A percentile compares a stretch with the other conserved stretches of the same genome.
These are phyloP conservation scores for Girardinus metallicus DNA, from an alignment of 2,797 vertebrate species.

Conservation along the genomic window DNA sequence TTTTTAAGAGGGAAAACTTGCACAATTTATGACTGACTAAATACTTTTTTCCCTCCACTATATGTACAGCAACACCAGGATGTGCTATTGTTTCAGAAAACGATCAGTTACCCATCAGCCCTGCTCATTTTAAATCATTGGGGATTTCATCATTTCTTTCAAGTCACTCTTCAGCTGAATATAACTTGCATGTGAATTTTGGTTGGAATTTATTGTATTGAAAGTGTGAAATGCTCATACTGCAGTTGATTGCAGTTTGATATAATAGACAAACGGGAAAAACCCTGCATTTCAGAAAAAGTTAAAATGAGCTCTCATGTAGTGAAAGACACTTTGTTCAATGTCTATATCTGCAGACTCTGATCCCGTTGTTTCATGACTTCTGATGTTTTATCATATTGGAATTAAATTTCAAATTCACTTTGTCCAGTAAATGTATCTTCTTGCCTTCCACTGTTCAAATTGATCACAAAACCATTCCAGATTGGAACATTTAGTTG, in stretches of 20 bases:
- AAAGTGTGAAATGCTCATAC: conserved; percentile 12
- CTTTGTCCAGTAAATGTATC: not conserved
- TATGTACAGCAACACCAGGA: not conserved
- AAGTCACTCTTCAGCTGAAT: not conserved
- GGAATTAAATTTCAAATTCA: not conserved
- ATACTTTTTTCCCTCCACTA: too few species aligned
- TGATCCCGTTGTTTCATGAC: not conserved
- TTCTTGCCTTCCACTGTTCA: not conserved
- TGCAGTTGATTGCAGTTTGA: conserved; percentile 4
- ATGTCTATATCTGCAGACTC: not conserved
- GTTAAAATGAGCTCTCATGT: not conserved
- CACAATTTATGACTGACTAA: too few species aligned
- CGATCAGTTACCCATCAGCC: not conserved
- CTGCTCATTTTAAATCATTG: not conserved
- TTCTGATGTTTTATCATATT: not conserved
- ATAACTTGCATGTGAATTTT: not conserved
- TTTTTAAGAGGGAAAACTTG: too few species aligned
- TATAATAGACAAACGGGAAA: not conserved
- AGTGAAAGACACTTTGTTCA: not conserved
- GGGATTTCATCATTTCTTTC: not conserved
- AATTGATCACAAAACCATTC: not conserved
- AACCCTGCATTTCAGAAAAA: not conserved
- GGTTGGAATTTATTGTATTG: conserved; percentile 5
- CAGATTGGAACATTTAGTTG: not conserved
- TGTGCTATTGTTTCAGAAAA: not conserved